Base-by-base conservation (phyloP, 2,888 invertebrate species). In the Lycaena phlaeas region DNA sequence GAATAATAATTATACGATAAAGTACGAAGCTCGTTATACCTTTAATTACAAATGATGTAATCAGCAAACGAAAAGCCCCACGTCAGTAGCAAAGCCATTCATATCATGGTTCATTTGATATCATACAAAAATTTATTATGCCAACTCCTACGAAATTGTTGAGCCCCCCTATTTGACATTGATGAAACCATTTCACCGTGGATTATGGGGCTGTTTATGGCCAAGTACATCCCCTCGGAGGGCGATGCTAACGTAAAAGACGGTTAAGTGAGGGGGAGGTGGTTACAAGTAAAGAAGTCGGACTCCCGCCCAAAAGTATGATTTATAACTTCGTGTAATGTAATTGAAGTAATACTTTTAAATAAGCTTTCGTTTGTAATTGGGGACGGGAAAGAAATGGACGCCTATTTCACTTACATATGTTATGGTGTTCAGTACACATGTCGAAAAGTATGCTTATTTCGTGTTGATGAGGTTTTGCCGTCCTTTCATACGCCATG, bases 161-260 rank as follows among this genome's bases (percentile, higher is more conserved):
- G 22, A 22, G 5, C 6, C 22, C 22, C 22, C 22, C 9, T 22
- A 9, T 22, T 22, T 22, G 22, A 22, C 25, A 27, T 26, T 26
- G 27, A 27, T 27, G 14, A 2, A 37, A 11, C 38, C 28, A 43
- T 38, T 38, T 30, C 34, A 43, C 36, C 36, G 30, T 30, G 38
- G 36, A 43, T 43, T 41, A 43, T 39, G 37, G 18, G 36, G 41
- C 39, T 42, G 42, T 40, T 40, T 37, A 42, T 25, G 40, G 30
- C 43, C 36, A 18, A 38, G n/a, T 26, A 41, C 38, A 41, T 36
- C 38, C 42, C 44, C 40, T 40, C 38, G 38, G 25, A 39, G 47
- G 48, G 49, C 27, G 41, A 27, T 40, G 37, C 46, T 46, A 49
- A 50, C 49, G 50, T 46, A 44, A 44, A 40, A 38, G 42, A 40